Evolutionary conservation across 2,113 vertebrate species (phyloP).

Genomic region (Dasypus novemcinctus): DNA sequence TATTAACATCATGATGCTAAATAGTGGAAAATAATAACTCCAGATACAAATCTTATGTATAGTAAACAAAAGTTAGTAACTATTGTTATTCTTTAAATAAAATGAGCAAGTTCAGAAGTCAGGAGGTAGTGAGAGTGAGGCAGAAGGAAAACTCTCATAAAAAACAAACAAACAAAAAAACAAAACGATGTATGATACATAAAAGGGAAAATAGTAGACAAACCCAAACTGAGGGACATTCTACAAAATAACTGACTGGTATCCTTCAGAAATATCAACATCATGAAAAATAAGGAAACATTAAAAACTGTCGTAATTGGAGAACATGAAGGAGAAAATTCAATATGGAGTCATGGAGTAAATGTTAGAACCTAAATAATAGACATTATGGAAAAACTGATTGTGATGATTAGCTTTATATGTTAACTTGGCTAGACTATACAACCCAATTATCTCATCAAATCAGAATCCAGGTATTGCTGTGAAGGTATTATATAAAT

Average conservation of each 20-base stretch:
- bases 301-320: background rate
- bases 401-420: background rate
- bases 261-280: background rate
- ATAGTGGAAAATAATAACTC: background rate
- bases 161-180: background rate
- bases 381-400: background rate
- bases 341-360: background rate
- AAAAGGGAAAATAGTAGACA: background rate
- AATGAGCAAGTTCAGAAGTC: background rate
- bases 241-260: background rate
- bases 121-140: background rate
- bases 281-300: background rate
- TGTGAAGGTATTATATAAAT: no score
- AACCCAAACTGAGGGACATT: background rate
- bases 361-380: background rate
- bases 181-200: background rate
- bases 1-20: background rate
- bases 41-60: background rate
- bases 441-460: no score
- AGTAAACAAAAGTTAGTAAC: background rate
- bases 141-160: background rate
- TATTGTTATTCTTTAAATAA: background rate
- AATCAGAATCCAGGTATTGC: no score
- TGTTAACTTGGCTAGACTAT: no score
- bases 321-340: background rate